Percentiles rank a stretch among this genome's conserved stretches.
phyloP scores from a whole-genome alignment of 2,888 invertebrate genomes.

The Pandemis corylana region DNA sequence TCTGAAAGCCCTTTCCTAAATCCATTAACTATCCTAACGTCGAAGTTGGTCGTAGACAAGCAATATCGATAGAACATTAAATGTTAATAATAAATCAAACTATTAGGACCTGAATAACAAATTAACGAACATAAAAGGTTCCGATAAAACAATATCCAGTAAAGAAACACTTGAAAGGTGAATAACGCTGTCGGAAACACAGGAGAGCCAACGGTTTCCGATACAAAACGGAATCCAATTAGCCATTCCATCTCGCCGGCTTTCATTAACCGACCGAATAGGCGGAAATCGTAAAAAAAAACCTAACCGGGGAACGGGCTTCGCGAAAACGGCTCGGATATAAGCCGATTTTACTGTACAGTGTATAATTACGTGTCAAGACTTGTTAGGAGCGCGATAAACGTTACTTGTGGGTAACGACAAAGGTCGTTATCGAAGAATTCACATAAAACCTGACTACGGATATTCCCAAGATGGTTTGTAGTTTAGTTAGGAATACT shows the following conservation, averaged over 20 bases:
- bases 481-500: not conserved
- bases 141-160: conserved; percentile 47
- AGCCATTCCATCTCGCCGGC: conserved; percentile 70
- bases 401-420: conserved; percentile 44
- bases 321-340: conserved; percentile 63
- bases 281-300: conserved; percentile 61
- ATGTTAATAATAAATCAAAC: conserved; percentile 25
- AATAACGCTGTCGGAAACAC: conserved; percentile 65
- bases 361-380: conserved; percentile 59
- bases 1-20: conserved; percentile 3
- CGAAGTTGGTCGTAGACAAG: not conserved
- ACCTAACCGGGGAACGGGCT: conserved; percentile 57
- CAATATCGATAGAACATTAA: conserved; percentile 7
- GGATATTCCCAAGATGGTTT: not conserved
- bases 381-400: conserved; percentile 57
- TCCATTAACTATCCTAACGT: conserved; percentile 24
- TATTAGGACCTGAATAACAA: conserved; percentile 19
- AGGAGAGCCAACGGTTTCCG: conserved; percentile 63
- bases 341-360: conserved; percentile 64
- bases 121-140: conserved; percentile 11
- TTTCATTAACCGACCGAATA: conserved; percentile 71
- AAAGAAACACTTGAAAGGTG: conserved; percentile 62
- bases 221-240: conserved; percentile 80
- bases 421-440: conserved; percentile 31
- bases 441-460: conserved; percentile 16